Evolutionary conservation across 2,797 vertebrate species (phyloP), one percentile per base, ranked within the genome.

Genomic region (Eidolon dupreanum): DNA sequence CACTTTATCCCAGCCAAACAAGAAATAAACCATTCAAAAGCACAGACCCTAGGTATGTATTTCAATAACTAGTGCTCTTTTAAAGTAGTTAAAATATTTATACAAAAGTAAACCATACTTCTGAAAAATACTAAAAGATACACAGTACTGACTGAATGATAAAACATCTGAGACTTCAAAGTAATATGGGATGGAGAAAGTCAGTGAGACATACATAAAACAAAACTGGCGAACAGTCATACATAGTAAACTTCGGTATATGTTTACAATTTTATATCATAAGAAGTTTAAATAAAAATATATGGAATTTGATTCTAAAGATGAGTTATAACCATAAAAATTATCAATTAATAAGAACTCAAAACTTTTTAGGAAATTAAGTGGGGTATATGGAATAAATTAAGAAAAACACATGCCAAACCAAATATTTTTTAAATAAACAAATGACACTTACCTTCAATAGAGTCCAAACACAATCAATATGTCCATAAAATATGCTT

Each of bases 401-500:
- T 66, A 65, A 4, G 94, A 78, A 68, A 96, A 88, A 83, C 19
- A 5, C 57, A 75, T 31, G 17, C 13, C 51, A 93, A 28, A 46
- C 20, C 12, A 70, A 83, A 57, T 22, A 73, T 19, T 74, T 74
- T 98, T 77, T 78, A 89, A 87, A 85, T 51, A 93, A 89, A 93
- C 38, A 94, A 87, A 82, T 66, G 65, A 70, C 46, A 97, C 89
- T 97, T 97, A 99, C 99, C 99, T 99, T 99, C 94, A 99, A 92
- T 7, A 99, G 98, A 0, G 99, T 99, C 98, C 99, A 98, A 95
- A 99, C 99, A 98, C 99, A 99, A 97, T 99, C 99, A 79, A 99
- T 99, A 84, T 99, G 99, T 75, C 99, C 99, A 73, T 99, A 99
- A 98, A 99, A 99, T 96, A 99, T 98, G 71, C 99, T 99, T 97